These are phyloP conservation scores for Macroglossus sobrinus DNA, from an alignment of 2,113 vertebrate genomes.

Conservation along the genomic window DNA sequence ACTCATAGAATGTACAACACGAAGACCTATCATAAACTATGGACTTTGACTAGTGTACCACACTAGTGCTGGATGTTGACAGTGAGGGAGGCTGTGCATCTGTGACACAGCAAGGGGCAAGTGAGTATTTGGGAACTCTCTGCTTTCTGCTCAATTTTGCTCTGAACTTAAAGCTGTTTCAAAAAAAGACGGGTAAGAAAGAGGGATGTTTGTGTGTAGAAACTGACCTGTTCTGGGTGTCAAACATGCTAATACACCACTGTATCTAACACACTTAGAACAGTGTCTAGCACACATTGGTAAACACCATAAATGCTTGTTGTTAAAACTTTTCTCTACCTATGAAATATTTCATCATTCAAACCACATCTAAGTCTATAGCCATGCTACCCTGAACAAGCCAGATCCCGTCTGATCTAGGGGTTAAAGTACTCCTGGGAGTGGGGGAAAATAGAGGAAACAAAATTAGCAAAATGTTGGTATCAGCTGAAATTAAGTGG, in stretches of 20 bases:
- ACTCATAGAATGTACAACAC: background rate
- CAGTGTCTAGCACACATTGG: background rate
- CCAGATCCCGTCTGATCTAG: too few relatives aligned
- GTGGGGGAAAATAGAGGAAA: too few relatives aligned
- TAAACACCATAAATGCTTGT: background rate
- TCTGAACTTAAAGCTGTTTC: background rate
- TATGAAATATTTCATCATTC: conserved; percentile 6
- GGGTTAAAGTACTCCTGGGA: too few relatives aligned
- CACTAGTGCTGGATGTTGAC: background rate
- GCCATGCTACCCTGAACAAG: too few relatives aligned
- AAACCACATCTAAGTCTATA: background rate
- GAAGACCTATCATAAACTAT: background rate
- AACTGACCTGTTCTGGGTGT: background rate
- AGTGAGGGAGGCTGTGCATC: background rate
- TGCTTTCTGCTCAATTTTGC: background rate
- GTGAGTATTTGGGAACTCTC: background rate
- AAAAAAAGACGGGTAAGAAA: background rate
- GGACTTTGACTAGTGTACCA: background rate
- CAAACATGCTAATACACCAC: background rate
- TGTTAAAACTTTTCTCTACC: background rate
- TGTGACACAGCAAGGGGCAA: background rate
- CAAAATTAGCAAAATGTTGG: too few relatives aligned
- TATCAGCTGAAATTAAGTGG: too few relatives aligned
- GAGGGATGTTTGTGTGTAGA: background rate
- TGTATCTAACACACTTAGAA: background rate